Base-by-base conservation (phyloP, 1,140 invertebrate species). In the Olivierus martensii region DNA sequence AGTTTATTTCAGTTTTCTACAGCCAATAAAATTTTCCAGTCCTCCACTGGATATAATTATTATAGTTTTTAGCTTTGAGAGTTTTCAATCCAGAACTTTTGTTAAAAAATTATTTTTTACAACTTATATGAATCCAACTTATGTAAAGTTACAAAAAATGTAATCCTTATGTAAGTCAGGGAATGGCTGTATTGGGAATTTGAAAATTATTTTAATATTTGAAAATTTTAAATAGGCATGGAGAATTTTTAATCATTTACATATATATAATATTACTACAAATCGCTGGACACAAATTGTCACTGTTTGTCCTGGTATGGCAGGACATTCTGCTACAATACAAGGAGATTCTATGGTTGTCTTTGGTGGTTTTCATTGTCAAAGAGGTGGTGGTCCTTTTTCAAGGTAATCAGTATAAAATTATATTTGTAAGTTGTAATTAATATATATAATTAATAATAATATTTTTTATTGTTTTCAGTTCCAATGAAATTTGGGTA, bases 401-500 rank as follows among this genome's bases (percentile, higher is more conserved):
- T 49, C 49, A 6, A 64, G 60, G 60, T 62, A 49, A 42, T n/a
- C 43, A 14, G 14, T 45, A 44, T 44, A 49, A 48, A 38, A 43
- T 57, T 49, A 34, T 18, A 42, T 17, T 21, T 15, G 3, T 4
- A 9, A 9, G 14, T 18, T 22, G 11, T 19, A 15, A 3, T 56
- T 11, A 14, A 14, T 21, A 15, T 44, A 21, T 46, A 49, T 37
- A 48, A n/a, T 15, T 41, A 18, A 15, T 48, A 17, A 3, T 21
- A 21, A 34, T 46, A 10, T 44, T 21, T 37, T 28, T 28, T 28
- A 28, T 6, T 12, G 22, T 49, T 63, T 69, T 44, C 62, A 77
- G 83, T 63, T 85, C 84, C 18, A 93, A 91, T 75, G 84, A 91
- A 66, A 72, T 93, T 3, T 93, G 88, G 87, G 81, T 86, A 47